Percentiles rank a stretch among this genome's conserved stretches.
Evolutionary conservation across 2,113 vertebrate species (phyloP).

Genomic region (Forbesichthys agassizii): DNA sequence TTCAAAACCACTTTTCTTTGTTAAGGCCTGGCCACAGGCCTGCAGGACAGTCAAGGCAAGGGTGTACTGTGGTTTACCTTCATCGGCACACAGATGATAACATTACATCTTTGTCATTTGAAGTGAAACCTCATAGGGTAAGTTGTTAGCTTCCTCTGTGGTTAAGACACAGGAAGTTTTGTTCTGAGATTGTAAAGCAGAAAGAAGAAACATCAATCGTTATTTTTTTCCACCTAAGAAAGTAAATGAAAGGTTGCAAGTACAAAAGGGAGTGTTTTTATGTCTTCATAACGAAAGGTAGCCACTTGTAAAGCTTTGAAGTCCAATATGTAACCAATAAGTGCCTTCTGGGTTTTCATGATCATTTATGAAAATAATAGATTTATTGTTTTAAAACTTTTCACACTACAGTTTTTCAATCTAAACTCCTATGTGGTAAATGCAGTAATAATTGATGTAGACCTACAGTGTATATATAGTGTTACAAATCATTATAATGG

Average conservation of each 20-base stretch:
- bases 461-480: no score
- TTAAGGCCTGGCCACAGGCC: conserved; percentile 40
- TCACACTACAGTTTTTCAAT: no score
- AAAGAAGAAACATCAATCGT: conserved; percentile 23
- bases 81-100: conserved; percentile 30
- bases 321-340: no score
- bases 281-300: background rate
- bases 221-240: conserved; percentile 36
- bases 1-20: conserved; percentile 37
- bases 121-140: conserved; percentile 51
- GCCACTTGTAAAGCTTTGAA: background rate
- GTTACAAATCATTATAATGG: no score
- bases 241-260: conserved; percentile 51
- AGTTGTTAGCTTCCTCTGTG: conserved; percentile 61
- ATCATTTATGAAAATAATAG: no score
- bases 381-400: no score
- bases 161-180: conserved; percentile 69
- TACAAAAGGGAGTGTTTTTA: conserved; percentile 33
- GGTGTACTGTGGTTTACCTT: conserved; percentile 43
- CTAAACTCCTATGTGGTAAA: no score
- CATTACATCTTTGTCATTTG: conserved; percentile 49
- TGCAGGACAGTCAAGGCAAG: conserved; percentile 23
- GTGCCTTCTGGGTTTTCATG: no score
- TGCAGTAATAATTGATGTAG: no score
- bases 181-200: conserved; percentile 46